A percentile compares a stretch with the other conserved stretches of the same genome.
Conservation (phyloP, 2,797 vertebrate genomes). For the Manis crassicaudata region DNA sequence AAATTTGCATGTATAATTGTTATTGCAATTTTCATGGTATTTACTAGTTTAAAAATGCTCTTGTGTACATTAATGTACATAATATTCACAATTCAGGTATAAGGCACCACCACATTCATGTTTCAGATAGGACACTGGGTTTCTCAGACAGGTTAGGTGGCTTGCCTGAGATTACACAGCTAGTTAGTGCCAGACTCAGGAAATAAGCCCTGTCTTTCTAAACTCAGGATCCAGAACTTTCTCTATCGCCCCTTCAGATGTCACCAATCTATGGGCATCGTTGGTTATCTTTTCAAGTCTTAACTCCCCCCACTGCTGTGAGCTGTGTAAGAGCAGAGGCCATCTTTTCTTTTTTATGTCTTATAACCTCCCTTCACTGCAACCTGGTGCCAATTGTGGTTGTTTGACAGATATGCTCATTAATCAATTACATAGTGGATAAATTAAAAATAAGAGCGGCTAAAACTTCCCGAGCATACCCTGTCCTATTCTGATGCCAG, state of each 20-base stretch:
- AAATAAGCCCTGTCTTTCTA: not conserved
- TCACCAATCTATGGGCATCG: not conserved
- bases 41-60: not conserved
- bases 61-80: not conserved
- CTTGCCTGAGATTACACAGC: not conserved
- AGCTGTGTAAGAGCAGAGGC: accelerated
- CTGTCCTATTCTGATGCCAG: not conserved
- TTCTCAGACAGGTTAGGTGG: not conserved
- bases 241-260: not conserved
- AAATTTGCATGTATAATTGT: not conserved
- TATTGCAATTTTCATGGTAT: not conserved
- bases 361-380: not conserved
- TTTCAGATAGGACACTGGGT: not conserved
- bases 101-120: not conserved
- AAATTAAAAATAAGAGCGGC: not conserved
- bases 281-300: not conserved
- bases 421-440: not conserved
- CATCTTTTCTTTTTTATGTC: not conserved
- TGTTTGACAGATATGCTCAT: not conserved
- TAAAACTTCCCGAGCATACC: not conserved
- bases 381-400: accelerated
- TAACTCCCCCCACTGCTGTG: not conserved
- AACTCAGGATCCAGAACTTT: not conserved
- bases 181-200: not conserved
- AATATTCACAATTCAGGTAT: not conserved